These are phyloP conservation scores for Stictonetta naevosa DNA, from an alignment of 2,113 vertebrate species.

Conservation along the genomic window DNA sequence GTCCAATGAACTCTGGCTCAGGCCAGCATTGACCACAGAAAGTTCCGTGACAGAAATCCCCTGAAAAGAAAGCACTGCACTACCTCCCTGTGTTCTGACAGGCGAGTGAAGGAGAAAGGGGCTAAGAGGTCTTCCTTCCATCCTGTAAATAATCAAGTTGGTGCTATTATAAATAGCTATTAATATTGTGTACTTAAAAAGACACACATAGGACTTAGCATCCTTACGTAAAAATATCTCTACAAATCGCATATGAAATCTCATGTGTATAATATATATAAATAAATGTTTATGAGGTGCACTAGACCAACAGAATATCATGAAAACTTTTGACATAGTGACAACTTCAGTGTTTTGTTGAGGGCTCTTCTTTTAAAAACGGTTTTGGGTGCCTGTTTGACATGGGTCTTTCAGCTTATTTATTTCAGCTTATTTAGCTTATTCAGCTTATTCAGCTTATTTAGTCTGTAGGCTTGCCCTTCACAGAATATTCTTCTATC, in stretches of 20 bases:
- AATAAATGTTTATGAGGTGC: background rate
- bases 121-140: background rate
- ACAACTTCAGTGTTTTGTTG: background rate
- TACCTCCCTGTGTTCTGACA: background rate
- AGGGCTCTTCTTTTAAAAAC: accelerated
- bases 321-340: background rate
- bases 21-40: background rate
- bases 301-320: background rate
- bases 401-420: background rate
- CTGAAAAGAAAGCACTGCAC: background rate
- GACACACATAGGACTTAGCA: background rate
- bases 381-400: background rate
- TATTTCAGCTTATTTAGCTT: background rate
- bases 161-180: background rate
- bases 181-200: background rate
- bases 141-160: background rate
- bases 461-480: background rate
- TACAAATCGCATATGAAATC: background rate
- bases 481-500: background rate
- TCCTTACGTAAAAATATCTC: background rate
- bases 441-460: background rate
- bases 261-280: background rate
- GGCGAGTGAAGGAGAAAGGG: background rate
- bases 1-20: background rate
- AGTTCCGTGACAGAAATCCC: background rate